Conservation (phyloP, 1,140 invertebrate genomes). For the Zophobas atratus region DNA sequence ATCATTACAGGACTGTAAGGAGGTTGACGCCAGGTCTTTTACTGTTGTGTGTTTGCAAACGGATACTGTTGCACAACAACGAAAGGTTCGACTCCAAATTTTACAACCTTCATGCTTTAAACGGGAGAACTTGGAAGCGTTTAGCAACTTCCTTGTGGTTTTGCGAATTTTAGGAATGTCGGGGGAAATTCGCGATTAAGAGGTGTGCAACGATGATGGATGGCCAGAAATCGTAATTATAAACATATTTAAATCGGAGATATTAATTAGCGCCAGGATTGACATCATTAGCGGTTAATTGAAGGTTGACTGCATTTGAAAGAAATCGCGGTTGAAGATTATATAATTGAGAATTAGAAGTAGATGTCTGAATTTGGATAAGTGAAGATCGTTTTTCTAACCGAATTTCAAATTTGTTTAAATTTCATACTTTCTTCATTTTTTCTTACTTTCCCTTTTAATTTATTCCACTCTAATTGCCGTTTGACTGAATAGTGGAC, state of each 20-base stretch:
- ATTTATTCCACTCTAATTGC: slow-evolving; percentile 1
- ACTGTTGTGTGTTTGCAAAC: slow-evolving; percentile 27
- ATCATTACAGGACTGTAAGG: slow-evolving; percentile 33
- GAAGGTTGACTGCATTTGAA: slow-evolving; percentile 27
- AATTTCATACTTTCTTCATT: background rate
- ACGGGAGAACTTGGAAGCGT: background rate
- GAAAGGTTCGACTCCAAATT: slow-evolving; percentile 32
- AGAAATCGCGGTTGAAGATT: slow-evolving; percentile 14
- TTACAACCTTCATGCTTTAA: slow-evolving; percentile 35
- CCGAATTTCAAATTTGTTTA: background rate
- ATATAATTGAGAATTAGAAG: slow-evolving; percentile 9
- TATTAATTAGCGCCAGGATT: slow-evolving; percentile 11
- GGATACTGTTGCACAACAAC: slow-evolving; percentile 40
- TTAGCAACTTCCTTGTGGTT: slow-evolving; percentile 26
- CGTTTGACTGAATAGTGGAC: background rate
- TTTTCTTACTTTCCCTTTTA: background rate
- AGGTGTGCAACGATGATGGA: background rate
- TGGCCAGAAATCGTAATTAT: background rate
- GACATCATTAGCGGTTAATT: slow-evolving; percentile 34
- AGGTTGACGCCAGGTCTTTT: slow-evolving; percentile 41
- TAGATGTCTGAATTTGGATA: background rate
- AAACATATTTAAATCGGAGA: background rate
- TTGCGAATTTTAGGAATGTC: background rate
- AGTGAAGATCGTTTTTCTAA: background rate
- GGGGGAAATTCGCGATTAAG: background rate